Evolutionary conservation across 2,797 vertebrate species (phyloP), one percentile per base, ranked within the genome.

Genomic region (Alectoris magna): DNA sequence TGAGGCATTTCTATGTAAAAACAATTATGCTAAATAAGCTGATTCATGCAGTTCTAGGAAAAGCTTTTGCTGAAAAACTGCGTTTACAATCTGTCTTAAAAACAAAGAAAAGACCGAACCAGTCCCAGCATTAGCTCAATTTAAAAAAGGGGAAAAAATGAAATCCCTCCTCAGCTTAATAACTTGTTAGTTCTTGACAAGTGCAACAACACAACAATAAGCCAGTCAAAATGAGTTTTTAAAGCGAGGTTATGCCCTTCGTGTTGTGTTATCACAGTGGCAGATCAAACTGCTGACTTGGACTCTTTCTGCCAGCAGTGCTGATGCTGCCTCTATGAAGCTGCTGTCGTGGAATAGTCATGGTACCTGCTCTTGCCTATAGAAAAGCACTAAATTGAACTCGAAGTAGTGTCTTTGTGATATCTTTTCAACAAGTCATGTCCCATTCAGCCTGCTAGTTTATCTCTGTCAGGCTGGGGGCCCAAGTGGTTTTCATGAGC

Each of bases 391-490:
- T 87, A 95, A 97, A 98, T 97, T 98, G 98, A 98, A 97, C 97
- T 94, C 27, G 84, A 97, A 98, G 97, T 88, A 95, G 95, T 97
- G 98, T 96, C 97, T 97, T 97, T 97, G 97, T 93, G 96, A 90
- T 98, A 97, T 97, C 98, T 98, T 97, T 97, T 97, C 98, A 97
- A 97, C 97, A 97, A 97, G 98, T 98, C 98, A 97, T 97, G 98
- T 98, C 98, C 97, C 97, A 97, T 97, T 96, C 97, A 96, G 97
- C 96, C 95, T 95, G 96, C 96, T 97, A 97, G 94, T 98, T 98
- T 98, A 96, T 98, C 98, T 98, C 96, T 98, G 98, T 98, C 98
- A 97, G 96, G 86, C 91, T 76, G 58, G 68, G 71, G 95, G 87
- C 97, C 96, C 96, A 89, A 92, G 97, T 90, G 96, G 97, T 94